phyloP scores from a whole-genome alignment of 2,888 invertebrate species.

The Chrysodeixis includens region DNA sequence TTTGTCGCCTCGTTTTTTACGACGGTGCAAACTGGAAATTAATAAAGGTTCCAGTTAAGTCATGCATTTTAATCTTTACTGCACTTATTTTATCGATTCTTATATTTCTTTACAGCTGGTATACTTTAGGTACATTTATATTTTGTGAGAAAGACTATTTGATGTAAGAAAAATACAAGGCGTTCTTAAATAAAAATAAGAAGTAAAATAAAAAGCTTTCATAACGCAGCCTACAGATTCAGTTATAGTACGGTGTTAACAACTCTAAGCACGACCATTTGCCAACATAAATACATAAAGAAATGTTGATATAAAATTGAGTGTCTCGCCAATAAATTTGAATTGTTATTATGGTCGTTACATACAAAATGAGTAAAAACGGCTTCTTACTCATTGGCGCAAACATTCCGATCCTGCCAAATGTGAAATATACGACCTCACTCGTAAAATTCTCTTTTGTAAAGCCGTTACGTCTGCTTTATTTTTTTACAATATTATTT shows the following conservation, averaged over 20 bases:
- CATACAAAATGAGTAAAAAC: constrained; percentile 17
- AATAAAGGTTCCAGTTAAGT: background rate
- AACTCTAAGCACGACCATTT: constrained; percentile 2
- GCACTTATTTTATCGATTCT: background rate
- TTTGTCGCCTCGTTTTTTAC: constrained; percentile 15
- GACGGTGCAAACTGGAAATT: constrained; percentile 2
- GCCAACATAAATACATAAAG: constrained; percentile 13
- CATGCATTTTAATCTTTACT: background rate
- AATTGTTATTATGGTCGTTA: constrained; percentile 29
- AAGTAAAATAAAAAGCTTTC: background rate
- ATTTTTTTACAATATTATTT: background rate
- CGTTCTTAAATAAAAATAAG: background rate
- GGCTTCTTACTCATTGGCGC: constrained; percentile 17
- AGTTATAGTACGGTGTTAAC: background rate
- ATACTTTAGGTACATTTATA: too few relatives aligned
- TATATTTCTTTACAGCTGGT: background rate
- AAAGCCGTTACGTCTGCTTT: constrained; percentile 5
- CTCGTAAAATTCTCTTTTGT: constrained; percentile 19
- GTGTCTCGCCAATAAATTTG: constrained; percentile 17
- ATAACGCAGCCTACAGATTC: background rate
- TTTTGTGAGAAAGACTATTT: background rate
- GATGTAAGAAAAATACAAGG: background rate
- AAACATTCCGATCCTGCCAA: constrained; percentile 11
- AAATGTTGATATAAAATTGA: constrained; percentile 14
- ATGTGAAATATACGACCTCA: constrained; percentile 22